A percentile compares a stretch with the other conserved stretches of the same genome.
Evolutionary conservation across 2,888 invertebrate species (phyloP).

Genomic region (Hypomecis punctinalis): DNA sequence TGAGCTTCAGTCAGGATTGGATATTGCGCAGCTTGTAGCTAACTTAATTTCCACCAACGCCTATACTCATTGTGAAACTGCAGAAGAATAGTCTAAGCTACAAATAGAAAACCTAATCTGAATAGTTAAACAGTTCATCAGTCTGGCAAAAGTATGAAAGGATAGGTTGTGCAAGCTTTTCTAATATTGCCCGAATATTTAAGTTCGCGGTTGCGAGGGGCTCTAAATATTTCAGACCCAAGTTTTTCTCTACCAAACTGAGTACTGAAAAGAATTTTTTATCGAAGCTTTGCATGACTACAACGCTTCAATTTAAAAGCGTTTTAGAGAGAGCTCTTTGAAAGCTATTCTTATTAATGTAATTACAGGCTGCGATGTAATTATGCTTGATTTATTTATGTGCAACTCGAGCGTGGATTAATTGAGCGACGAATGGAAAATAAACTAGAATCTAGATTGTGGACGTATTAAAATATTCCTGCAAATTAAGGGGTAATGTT

Average conservation of each 20-base stretch:
- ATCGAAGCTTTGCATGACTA: slow-evolving; percentile 26
- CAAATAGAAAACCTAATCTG: slow-evolving; percentile 17
- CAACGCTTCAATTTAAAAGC: slow-evolving; percentile 14
- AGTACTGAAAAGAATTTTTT: slow-evolving; percentile 19
- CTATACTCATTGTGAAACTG: neutral
- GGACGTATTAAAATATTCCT: slow-evolving; percentile 6
- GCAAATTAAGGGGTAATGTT: slow-evolving; percentile 27
- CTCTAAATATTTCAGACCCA: slow-evolving; percentile 25
- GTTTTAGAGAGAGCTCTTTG: slow-evolving; percentile 13
- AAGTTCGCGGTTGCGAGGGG: slow-evolving; percentile 20
- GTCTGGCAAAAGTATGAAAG: slow-evolving; percentile 11
- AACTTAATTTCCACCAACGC: too few relatives aligned
- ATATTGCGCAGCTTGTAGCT: too few relatives aligned
- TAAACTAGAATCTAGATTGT: slow-evolving; percentile 20
- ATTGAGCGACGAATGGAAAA: slow-evolving; percentile 12
- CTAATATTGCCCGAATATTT: slow-evolving; percentile 26
- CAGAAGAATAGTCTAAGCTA: neutral
- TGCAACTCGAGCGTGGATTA: slow-evolving; percentile 17
- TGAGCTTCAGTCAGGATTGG: too few relatives aligned
- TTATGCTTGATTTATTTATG: slow-evolving; percentile 24
- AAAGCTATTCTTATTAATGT: slow-evolving; percentile 25
- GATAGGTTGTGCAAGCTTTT: slow-evolving; percentile 11
- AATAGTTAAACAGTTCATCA: slow-evolving; percentile 24
- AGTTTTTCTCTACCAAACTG: slow-evolving; percentile 15
- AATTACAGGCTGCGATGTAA: slow-evolving; percentile 21